Percentiles rank a stretch among this genome's conserved stretches.
Evolutionary conservation across 2,113 vertebrate species (phyloP).

Genomic region (Bufo bufo): DNA sequence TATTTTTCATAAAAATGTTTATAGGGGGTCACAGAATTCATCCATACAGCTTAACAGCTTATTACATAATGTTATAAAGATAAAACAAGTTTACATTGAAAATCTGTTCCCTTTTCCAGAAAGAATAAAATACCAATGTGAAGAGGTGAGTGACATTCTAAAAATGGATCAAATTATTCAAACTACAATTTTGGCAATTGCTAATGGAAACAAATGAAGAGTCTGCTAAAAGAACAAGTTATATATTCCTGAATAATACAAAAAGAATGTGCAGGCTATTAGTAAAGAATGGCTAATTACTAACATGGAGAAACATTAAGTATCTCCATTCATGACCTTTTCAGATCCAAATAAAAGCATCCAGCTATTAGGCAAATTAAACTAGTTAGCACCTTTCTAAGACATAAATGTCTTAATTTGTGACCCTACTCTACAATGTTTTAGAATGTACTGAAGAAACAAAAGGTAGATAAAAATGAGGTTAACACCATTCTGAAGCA

Average conservation of each 20-base stretch:
- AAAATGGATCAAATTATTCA: constrained; percentile 25
- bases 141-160: constrained; percentile 6
- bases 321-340: constrained; percentile 48
- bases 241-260: constrained; percentile 45
- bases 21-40: not conserved
- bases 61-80: not conserved
- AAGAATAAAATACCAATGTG: not conserved
- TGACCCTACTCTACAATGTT: constrained; percentile 5
- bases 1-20: not conserved
- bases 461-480: constrained; percentile 47
- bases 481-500: not conserved
- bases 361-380: constrained; percentile 54
- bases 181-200: constrained; percentile 47
- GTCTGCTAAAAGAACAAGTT: constrained; percentile 41
- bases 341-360: constrained; percentile 48
- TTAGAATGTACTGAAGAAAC: constrained; percentile 20
- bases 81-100: not conserved
- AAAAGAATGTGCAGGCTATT: constrained; percentile 33
- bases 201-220: constrained; percentile 41
- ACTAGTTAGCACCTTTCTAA: constrained; percentile 44
- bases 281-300: constrained; percentile 46
- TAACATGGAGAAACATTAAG: constrained; percentile 46
- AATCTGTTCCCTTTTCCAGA: not conserved
- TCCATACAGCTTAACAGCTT: not conserved
- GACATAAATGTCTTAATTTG: constrained; percentile 33